These are phyloP conservation scores for Pteropus rufus DNA, from an alignment of 2,797 vertebrate genomes.

Conservation along the genomic window DNA sequence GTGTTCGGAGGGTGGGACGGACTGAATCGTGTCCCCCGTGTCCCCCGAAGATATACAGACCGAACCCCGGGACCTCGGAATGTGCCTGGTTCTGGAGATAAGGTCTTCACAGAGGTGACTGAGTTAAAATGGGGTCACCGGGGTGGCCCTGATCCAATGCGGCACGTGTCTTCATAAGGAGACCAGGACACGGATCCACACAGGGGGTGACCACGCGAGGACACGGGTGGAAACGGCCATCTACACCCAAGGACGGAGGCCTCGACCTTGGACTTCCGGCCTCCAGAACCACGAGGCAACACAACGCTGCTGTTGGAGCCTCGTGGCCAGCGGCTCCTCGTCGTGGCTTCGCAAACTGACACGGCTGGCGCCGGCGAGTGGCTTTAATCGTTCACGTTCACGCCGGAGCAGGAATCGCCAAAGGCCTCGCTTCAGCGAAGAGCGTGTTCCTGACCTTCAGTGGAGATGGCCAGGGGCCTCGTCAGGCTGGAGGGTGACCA, in stretches of 20 bases:
- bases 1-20: not conserved
- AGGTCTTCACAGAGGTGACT: not conserved
- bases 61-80: not conserved
- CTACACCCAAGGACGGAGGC: not conserved
- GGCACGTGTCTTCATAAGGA: not conserved
- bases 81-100: not conserved
- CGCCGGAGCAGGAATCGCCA: not conserved
- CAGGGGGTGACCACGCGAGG: fast-evolving
- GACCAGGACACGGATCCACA: not conserved
- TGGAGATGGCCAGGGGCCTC: no score
- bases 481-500: no score
- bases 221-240: fast-evolving
- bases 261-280: no score
- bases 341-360: fast-evolving
- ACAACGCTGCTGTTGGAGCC: no score
- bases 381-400: not conserved
- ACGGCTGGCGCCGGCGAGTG: not conserved
- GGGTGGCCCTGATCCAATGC: not conserved
- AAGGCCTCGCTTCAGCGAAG: not conserved
- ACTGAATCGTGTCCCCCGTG: not conserved
- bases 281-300: not conserved
- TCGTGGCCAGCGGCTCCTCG: no score
- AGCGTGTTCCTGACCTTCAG: not conserved
- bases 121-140: not conserved
- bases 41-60: not conserved